Conservation (phyloP, 2,113 vertebrate genomes). For the Atrichornis clamosus region DNA sequence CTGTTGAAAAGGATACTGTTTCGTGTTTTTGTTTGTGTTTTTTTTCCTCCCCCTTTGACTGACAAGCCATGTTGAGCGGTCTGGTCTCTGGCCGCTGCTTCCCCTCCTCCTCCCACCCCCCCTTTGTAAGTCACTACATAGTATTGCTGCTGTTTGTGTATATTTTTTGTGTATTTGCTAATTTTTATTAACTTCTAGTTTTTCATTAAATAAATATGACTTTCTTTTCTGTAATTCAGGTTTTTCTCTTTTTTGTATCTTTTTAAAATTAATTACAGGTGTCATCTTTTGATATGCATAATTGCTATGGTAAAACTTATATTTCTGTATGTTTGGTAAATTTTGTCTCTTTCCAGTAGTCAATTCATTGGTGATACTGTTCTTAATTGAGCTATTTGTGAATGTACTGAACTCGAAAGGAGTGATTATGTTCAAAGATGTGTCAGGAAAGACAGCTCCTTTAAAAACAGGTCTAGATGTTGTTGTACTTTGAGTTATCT, state of each 20-base stretch:
- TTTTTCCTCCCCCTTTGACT: constrained; percentile 64
- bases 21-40: constrained; percentile 65
- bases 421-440: constrained; percentile 32
- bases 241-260: constrained; percentile 73
- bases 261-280: constrained; percentile 68
- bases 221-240: constrained; percentile 94
- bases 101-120: background rate
- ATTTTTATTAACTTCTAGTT: constrained; percentile 94
- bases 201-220: constrained; percentile 98
- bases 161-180: constrained; percentile 82
- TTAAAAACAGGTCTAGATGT: constrained; percentile 50
- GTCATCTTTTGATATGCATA: constrained; percentile 73
- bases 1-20: constrained; percentile 77
- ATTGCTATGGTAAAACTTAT: constrained; percentile 69
- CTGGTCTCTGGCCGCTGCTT: constrained; percentile 58
- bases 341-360: constrained; percentile 69
- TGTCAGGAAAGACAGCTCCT: constrained; percentile 49
- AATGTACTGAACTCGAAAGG: constrained; percentile 49
- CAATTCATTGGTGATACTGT: constrained; percentile 68
- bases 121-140: constrained; percentile 82
- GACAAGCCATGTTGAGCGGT: constrained; percentile 78
- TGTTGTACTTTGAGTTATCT: constrained; percentile 50
- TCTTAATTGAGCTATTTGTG: constrained; percentile 71
- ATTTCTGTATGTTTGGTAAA: constrained; percentile 65
- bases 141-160: constrained; percentile 87